Evolutionary conservation across 2,888 invertebrate species (phyloP), one percentile per base, ranked within the genome.

Genomic region (Amphipoea oculea): DNA sequence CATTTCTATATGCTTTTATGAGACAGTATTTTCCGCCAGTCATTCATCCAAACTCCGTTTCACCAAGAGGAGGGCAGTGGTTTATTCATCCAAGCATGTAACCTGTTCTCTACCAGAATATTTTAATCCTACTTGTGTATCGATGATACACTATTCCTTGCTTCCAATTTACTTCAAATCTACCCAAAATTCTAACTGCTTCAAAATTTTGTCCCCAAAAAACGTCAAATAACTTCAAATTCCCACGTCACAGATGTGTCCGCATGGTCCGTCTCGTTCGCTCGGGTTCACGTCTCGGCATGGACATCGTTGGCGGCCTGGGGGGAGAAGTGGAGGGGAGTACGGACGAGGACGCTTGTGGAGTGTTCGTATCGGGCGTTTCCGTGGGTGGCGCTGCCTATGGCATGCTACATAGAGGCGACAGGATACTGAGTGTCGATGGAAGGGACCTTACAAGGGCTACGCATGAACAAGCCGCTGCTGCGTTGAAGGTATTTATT

Each of bases 381-480:
- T 93, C 96, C 0, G 91, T 92, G 29, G 95, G 94, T 2, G 97
- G 97, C 0, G 95, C 97, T 14, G 97, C 97, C 0, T 95, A 94
- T 68, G 97, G 97, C 7, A 96, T 97, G 94, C 91, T 98, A 63
- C 97, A 98, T 94, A 97, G 98, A 84, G 98, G 98, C 12, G 98
- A 98, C 92, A 96, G 98, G 84, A 98, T 98, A 91, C 94, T 98
- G 73, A 98, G 98, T 92, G 98, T 98, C 20, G 98, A 98, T 93
- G 98, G 98, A 36, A 95, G 97, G 45, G 98, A 98, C 92, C 94
- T 98, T 68, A 97, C 98, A 7, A 97, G 98, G 83, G 98, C 98
- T 1, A 98, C 98, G 67, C 98, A 98, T 92, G 98, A 98, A 91
- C 97, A 98, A 90, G 98, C 98, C 0, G 98, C 98, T 4, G 98